Evolutionary conservation across 2,888 invertebrate genomes (phyloP).

Genomic region (Diadegma fenestrale): DNA sequence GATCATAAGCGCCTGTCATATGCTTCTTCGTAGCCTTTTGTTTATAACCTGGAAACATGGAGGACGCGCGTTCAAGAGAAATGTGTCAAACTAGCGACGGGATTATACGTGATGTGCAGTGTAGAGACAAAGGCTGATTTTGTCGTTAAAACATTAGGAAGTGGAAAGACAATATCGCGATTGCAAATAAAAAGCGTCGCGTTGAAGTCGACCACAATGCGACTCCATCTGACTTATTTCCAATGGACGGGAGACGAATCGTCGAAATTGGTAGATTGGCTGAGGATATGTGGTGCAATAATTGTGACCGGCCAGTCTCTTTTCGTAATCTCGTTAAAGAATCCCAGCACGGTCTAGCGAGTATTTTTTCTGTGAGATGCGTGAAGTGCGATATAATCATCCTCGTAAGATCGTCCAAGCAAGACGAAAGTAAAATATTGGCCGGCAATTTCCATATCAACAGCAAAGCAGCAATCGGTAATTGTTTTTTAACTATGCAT

Average conservation of each 20-base stretch:
- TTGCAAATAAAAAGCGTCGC: too few relatives aligned
- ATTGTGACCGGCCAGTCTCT: constrained; percentile 16
- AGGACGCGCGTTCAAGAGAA: too few relatives aligned
- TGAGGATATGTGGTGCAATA: constrained; percentile 24
- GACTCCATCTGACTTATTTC: too few relatives aligned
- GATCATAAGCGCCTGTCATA: too few relatives aligned
- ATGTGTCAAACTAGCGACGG: too few relatives aligned
- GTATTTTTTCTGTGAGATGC: constrained; percentile 3
- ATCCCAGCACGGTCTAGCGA: constrained; percentile 14
- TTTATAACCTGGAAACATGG: too few relatives aligned
- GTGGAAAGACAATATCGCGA: too few relatives aligned
- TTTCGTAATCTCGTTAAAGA: constrained; percentile 4
- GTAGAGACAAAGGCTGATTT: too few relatives aligned
- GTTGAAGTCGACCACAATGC: too few relatives aligned
- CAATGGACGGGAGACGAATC: constrained; percentile 16
- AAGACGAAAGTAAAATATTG: background rate
- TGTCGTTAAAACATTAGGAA: too few relatives aligned
- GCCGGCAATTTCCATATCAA: background rate
- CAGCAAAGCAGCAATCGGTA: constrained; percentile 23
- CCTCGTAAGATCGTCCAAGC: constrained; percentile 1
- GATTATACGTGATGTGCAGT: too few relatives aligned
- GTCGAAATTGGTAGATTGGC: constrained; percentile 23
- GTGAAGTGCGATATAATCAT: constrained; percentile 8
- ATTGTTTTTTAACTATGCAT: constrained; percentile 4
- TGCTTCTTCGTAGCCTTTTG: too few relatives aligned